Conservation (phyloP, 2,888 invertebrate genomes). For the Trachelus tabidus region DNA sequence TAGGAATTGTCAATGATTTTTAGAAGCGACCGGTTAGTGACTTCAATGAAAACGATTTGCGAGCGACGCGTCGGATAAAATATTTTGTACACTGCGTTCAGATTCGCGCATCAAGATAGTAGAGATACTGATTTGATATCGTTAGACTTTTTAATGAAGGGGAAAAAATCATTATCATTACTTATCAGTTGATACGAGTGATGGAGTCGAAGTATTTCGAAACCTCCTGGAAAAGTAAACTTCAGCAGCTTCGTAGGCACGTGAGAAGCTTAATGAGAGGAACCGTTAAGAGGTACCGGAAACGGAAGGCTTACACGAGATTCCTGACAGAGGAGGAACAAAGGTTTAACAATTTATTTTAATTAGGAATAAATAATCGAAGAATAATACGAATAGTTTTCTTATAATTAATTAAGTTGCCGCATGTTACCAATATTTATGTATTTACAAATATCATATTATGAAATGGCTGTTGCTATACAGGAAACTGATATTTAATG, state of each 20-base stretch:
- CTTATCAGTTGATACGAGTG: not conserved
- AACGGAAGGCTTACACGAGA: slow-evolving; percentile 72
- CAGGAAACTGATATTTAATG: not conserved
- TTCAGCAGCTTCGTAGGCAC: slow-evolving; percentile 50
- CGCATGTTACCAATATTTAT: not conserved
- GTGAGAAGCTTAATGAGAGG: slow-evolving; percentile 45
- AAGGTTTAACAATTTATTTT: slow-evolving; percentile 67
- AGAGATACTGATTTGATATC: not conserved
- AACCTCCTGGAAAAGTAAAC: slow-evolving; percentile 54
- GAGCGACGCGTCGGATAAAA: too few relatives aligned
- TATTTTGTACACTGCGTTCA: too few relatives aligned
- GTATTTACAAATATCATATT: not conserved
- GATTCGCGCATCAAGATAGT: too few relatives aligned
- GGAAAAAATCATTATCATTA: not conserved
- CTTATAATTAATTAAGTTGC: slow-evolving; percentile 7
- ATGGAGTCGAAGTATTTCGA: slow-evolving; percentile 58
- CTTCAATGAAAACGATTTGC: too few relatives aligned
- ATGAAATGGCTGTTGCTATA: not conserved
- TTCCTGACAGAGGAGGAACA: slow-evolving; percentile 79
- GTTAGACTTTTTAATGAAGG: slow-evolving; percentile 12
- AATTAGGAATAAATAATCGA: not conserved
- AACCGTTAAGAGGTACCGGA: slow-evolving; percentile 52
- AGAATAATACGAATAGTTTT: not conserved
- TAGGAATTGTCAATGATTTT: too few relatives aligned
- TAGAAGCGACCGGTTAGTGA: too few relatives aligned